These are phyloP conservation scores for Watsonalla cultraria DNA, from an alignment of 2,888 invertebrate species.

Conservation along the genomic window DNA sequence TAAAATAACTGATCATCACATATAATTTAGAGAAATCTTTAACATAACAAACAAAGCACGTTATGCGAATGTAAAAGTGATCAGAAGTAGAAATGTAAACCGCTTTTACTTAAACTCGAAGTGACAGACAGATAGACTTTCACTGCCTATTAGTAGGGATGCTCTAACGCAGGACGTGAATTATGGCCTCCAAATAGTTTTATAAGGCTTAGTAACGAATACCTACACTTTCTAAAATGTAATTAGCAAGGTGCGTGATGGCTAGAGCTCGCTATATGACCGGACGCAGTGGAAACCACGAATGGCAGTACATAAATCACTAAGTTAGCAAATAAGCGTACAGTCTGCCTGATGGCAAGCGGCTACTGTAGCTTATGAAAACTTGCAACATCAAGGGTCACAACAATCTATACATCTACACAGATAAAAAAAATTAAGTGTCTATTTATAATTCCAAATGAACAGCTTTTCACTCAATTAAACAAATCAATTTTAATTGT, in stretches of 20 bases:
- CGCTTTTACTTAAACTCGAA: background rate
- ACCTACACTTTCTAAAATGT: background rate
- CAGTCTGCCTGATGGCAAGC: no score
- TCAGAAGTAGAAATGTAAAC: background rate
- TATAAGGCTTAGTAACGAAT: background rate
- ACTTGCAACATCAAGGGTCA: no score
- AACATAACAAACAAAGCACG: background rate
- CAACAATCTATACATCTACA: no score
- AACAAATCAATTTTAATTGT: no score
- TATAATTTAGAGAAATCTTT: background rate
- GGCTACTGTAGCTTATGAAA: no score
- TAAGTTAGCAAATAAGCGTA: no score
- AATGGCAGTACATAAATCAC: no score
- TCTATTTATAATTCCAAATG: no score
- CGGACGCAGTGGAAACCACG: background rate
- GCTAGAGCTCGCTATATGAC: background rate
- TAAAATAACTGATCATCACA: no score
- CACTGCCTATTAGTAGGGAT: background rate
- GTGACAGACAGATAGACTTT: background rate
- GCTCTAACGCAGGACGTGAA: background rate
- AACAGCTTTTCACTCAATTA: no score
- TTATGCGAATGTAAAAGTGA: background rate
- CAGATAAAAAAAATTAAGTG: no score
- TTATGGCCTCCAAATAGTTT: background rate
- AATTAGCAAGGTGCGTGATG: background rate